Evolutionary conservation across 2,888 invertebrate species (phyloP).

Genomic region (Eurytoma californica): DNA sequence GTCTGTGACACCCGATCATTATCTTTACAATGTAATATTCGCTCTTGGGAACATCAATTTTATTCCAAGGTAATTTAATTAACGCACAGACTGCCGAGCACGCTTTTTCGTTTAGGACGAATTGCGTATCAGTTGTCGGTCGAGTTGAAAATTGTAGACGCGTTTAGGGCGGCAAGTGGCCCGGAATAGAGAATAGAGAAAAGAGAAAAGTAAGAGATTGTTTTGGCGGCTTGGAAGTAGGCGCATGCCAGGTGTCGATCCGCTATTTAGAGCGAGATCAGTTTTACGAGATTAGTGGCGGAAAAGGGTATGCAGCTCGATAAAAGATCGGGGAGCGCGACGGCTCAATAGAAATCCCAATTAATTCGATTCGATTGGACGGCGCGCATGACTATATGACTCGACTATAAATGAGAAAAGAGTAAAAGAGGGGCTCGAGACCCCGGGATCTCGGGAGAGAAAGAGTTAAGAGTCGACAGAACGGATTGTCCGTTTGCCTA

Average conservation of each 20-base stretch:
- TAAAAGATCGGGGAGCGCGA: conserved; percentile 29
- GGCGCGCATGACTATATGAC: conserved; percentile 41
- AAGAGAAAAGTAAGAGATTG: conserved; percentile 44
- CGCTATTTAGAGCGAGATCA: conserved; percentile 38
- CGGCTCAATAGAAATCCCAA: conserved; percentile 55
- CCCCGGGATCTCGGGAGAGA: conserved; percentile 27
- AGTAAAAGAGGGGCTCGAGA: background rate
- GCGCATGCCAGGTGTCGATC: conserved; percentile 35
- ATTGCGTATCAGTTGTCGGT: too few species aligned
- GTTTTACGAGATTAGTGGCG: conserved; percentile 30
- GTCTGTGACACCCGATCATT: conserved; percentile 40
- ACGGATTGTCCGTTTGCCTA: conserved; percentile 47
- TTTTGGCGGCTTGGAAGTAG: conserved; percentile 29
- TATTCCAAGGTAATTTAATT: background rate
- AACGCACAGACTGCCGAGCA: too few species aligned
- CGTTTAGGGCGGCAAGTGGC: conserved; percentile 7
- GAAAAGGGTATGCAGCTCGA: background rate
- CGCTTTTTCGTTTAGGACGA: too few species aligned
- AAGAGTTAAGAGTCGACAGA: conserved; percentile 35
- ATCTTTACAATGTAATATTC: conserved; percentile 13
- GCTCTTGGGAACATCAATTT: background rate
- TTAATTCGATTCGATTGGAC: conserved; percentile 52
- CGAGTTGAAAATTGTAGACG: background rate
- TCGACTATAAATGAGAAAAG: conserved; percentile 37
- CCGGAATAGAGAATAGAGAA: conserved; percentile 18